Evolutionary conservation across 2,888 invertebrate genomes (phyloP), one percentile per base, ranked within the genome.

Genomic region (Argynnis bischoffii): DNA sequence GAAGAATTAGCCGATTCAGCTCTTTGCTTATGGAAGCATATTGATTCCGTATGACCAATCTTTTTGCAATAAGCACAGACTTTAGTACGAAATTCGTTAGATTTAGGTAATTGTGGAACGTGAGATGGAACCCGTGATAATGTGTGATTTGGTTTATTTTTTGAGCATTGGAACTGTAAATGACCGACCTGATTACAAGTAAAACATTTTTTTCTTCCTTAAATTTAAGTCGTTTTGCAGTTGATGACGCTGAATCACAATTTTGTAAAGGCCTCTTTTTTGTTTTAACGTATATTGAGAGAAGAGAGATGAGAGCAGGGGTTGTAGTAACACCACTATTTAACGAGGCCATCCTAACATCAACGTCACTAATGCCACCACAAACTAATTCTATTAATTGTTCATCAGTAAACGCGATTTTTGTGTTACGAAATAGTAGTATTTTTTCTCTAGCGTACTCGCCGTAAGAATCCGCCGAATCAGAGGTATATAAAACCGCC

Each of bases 401-500:
- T 6, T 15, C n/a, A 3, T 75, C 69, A 31, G 74, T 67, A 60
- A 74, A 74, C 47, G 16, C 1, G 6, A 73, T 48, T 60, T 70
- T 76, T 0, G 74, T 70, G 47, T 47, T 67, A 11, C 63, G 61
- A 6, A 73, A 57, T 13, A 75, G 65, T 41, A 72, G 63, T 8
- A 74, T 1, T 63, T 75, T 74, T 65, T 76, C 74, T 55, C 75
- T 71, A 6, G 75, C 75, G 63, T 75, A 75, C 66, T 74, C 74
- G 55, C 73, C 67, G 64, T 74, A 74, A 1, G 75, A 60, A 13
- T 74, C 70, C 11, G 72, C 68, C 4, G 51, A 41, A 1, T 75
- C 75, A 1, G 75, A 77, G 1, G 64, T 54, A 59, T 69, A 75
- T 26, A 26, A 26, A 4, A 26, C 26, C 4, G 5, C 75, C 46